Evolutionary conservation across 2,888 invertebrate genomes (phyloP), one percentile per base, ranked within the genome.

Genomic region (Troides helena): DNA sequence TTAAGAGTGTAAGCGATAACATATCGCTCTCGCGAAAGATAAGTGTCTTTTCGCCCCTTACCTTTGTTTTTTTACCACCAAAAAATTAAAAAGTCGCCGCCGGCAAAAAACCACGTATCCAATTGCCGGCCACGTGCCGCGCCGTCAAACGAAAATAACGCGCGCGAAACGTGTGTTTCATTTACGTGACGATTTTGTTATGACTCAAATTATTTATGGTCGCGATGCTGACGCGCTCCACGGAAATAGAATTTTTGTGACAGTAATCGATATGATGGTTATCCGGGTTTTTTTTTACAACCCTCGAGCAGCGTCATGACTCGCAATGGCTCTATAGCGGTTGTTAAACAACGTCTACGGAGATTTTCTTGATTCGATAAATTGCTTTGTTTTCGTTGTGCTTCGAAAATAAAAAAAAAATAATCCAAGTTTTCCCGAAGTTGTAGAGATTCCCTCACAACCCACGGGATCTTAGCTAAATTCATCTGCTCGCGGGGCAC

Each of bases 101-200:
- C 73, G 69, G 74, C 78, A 83, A 85, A 81, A 85, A 83, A 76
- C 72, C 62, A 65, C 76, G 79, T 81, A 83, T 84, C 83, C 78
- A 71, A 83, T 85, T 79, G 75, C 85, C 75, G 79, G 79, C 80
- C 81, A 78, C 79, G 79, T 79, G 79, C 73, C 73, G 57, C 59
- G 62, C 62, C 62, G 63, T 36, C 53, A 50, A 23, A 56, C 43
- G 73, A 81, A 88, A 89, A 88, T 86, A 88, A 80, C 80, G 78
- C 68, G 73, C 72, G 63, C 64, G 60, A 82, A 89, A 90, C 86
- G 89, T 90, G 89, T 84, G 81, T 84, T 89, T 88, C 86, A 87
- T 90, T 86, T 89, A 87, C 89, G 90, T 90, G 92, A 90, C 84
- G 89, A 91, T 89, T 86, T 88, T 90, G 91, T 92, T 92, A 92